A percentile compares a stretch with the other conserved stretches of the same genome.
phyloP scores from a whole-genome alignment of 2,888 invertebrate genomes.

The Carterocephalus palaemon region DNA sequence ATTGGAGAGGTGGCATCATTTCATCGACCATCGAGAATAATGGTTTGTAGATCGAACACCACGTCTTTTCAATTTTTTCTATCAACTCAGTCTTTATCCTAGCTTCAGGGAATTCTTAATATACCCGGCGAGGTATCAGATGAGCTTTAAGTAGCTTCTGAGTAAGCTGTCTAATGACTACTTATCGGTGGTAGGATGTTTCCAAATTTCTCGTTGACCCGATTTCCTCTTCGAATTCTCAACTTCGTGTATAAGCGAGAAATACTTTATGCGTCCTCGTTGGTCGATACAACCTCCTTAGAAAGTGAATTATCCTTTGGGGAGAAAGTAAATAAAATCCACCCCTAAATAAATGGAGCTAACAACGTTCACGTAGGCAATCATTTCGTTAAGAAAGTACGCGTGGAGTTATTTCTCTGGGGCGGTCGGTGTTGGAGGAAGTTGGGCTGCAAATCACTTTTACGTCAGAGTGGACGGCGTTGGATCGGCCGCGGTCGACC shows the following conservation, averaged over 20 bases:
- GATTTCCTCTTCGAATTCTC: constrained; percentile 35
- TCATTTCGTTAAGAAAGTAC: constrained; percentile 76
- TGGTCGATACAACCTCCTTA: constrained; percentile 70
- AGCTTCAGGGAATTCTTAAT: no score
- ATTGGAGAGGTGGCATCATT: no score
- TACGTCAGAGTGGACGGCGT: constrained; percentile 51
- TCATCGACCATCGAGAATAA: no score
- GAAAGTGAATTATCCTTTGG: constrained; percentile 73
- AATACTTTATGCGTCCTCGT: constrained; percentile 69
- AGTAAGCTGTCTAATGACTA: no score
- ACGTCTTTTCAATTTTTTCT: no score
- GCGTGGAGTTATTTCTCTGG: constrained; percentile 63
- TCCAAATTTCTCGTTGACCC: constrained; percentile 31
- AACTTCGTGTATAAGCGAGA: constrained; percentile 47
- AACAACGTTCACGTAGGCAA: constrained; percentile 75
- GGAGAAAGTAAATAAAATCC: constrained; percentile 71
- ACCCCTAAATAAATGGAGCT: constrained; percentile 69
- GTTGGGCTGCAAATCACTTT: constrained; percentile 34
- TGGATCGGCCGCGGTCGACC: neutral
- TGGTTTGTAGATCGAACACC: no score
- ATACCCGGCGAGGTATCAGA: no score
- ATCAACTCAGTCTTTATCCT: no score
- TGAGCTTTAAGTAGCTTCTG: no score
- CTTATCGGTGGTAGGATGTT: no score
- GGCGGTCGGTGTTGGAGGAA: constrained; percentile 30